phyloP scores from a whole-genome alignment of 2,888 invertebrate species.

The Candidula unifasciata region DNA sequence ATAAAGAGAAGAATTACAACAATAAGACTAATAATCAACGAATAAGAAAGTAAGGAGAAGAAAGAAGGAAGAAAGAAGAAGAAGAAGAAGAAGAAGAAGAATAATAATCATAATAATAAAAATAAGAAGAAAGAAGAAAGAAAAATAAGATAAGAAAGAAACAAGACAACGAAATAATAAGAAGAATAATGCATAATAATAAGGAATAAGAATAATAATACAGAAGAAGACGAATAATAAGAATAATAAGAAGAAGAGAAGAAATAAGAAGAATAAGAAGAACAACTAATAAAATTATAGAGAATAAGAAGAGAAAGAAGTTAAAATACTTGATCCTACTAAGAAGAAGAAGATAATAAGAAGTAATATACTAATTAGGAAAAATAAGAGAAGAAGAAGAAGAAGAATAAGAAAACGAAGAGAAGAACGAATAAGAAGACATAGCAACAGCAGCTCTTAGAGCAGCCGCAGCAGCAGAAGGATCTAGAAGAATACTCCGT shows the following conservation, averaged over 20 bases:
- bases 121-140: constrained; percentile 32
- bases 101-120: no score
- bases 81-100: neutral
- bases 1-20: neutral
- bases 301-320: neutral
- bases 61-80: neutral
- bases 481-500: no score
- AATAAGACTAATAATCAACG: neutral
- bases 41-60: neutral
- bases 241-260: neutral
- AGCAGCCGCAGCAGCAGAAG: neutral
- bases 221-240: neutral
- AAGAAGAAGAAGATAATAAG: neutral
- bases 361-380: neutral
- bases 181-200: no score
- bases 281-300: neutral
- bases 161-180: neutral
- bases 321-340: neutral
- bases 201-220: neutral
- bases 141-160: no score
- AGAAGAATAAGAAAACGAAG: neutral
- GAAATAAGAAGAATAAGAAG: neutral
- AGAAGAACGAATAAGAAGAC: neutral
- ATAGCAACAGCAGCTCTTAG: neutral
- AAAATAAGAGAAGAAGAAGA: no score